These are phyloP conservation scores for Erpornis zantholeuca DNA, from an alignment of 2,113 vertebrate genomes.

Conservation along the genomic window DNA sequence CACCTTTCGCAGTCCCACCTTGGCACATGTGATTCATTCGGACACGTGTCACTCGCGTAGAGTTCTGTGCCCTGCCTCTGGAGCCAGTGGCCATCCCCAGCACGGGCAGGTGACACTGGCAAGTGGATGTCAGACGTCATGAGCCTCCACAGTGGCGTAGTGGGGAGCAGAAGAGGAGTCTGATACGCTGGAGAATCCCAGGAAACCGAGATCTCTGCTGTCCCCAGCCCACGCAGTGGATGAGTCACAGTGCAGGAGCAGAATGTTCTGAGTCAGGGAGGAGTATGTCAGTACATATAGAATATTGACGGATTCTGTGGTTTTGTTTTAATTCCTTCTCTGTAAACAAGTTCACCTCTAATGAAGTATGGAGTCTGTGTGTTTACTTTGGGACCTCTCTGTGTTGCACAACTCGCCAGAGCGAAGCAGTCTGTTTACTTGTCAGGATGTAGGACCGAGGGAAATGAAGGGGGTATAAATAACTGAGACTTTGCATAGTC, in stretches of 20 bases:
- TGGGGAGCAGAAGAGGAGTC: neutral
- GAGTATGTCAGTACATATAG: neutral
- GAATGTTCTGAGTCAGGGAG: neutral
- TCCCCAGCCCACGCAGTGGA: neutral
- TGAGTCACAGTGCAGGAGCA: neutral
- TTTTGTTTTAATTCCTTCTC: neutral
- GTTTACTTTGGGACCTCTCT: constrained; percentile 14
- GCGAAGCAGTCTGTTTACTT: constrained; percentile 34
- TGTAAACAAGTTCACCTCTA: constrained; percentile 43
- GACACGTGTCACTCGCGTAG: fast-evolving
- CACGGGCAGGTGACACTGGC: neutral
- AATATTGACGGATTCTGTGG: neutral
- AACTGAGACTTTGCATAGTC: neutral
- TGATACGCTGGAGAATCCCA: neutral
- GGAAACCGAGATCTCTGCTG: neutral
- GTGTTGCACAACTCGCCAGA: constrained; percentile 1
- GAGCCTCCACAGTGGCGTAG: fast-evolving
- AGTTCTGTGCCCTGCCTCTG: neutral
- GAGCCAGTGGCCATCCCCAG: neutral
- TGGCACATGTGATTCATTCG: neutral
- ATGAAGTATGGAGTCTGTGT: neutral
- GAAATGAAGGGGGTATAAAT: constrained; percentile 26
- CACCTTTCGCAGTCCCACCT: neutral
- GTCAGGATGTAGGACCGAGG: neutral
- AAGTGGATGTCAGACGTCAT: neutral